A percentile compares a stretch with the other conserved stretches of the same genome.
phyloP scores from a whole-genome alignment of 2,888 invertebrate species.

The Lutraria lutraria region DNA sequence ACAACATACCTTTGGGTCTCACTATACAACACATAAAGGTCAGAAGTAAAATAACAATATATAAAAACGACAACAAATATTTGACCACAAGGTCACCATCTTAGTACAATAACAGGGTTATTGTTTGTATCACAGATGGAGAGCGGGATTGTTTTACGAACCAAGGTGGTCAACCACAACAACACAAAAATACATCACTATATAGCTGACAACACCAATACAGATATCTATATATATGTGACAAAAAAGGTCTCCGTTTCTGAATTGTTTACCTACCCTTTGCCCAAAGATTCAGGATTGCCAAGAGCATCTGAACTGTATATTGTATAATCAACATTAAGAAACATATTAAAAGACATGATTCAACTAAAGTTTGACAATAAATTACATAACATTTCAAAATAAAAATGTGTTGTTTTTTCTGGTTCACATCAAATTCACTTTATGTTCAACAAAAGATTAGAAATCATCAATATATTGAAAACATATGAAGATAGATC shows the following conservation, averaged over 20 bases:
- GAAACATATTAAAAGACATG: background rate
- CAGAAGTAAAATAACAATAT: background rate
- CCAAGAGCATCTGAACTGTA: conserved; percentile 81
- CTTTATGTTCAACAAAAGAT: too few relatives aligned
- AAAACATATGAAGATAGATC: background rate
- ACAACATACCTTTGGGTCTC: background rate
- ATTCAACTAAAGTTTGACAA: background rate
- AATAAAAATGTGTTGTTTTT: background rate
- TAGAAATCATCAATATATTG: background rate
- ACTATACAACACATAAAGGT: conserved; percentile 14
- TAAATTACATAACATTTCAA: background rate
- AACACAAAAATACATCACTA: background rate
- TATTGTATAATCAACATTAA: conserved; percentile 61
- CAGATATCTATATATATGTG: background rate
- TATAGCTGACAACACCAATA: background rate
- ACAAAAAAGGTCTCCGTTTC: conserved; percentile 15
- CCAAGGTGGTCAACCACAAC: background rate
- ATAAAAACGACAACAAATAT: background rate
- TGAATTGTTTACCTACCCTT: conserved; percentile 77
- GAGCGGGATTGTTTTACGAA: background rate
- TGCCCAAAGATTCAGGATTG: conserved; percentile 81
- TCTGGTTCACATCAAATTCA: too few relatives aligned
- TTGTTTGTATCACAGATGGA: background rate
- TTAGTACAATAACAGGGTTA: background rate
- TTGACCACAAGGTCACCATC: background rate